Conservation (phyloP, 2,113 vertebrate genomes). For the Rhombomys opimus region DNA sequence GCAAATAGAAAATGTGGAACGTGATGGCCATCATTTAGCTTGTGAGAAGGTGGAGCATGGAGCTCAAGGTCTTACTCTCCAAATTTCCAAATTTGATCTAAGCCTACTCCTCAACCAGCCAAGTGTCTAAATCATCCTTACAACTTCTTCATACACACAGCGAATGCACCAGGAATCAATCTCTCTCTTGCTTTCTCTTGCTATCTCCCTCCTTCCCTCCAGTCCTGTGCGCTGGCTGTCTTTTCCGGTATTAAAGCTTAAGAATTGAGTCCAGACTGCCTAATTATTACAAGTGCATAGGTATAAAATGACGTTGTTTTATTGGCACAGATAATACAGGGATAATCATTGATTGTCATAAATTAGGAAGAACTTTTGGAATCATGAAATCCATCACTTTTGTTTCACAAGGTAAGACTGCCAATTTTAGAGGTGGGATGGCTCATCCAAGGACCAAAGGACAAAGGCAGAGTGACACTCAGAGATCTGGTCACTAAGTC, state of each 20-base stretch:
- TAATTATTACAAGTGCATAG: background rate
- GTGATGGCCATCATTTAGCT: background rate
- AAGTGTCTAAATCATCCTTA: background rate
- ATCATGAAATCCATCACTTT: background rate
- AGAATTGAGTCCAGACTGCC: background rate
- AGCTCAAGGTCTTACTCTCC: no score
- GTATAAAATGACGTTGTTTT: background rate
- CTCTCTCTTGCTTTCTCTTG: rapidly evolving
- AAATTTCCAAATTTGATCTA: background rate
- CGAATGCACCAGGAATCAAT: no score
- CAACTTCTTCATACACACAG: no score
- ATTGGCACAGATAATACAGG: background rate
- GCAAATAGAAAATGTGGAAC: background rate
- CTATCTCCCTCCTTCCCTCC: rapidly evolving
- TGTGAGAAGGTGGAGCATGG: background rate
- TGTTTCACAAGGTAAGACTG: background rate
- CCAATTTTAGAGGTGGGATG: background rate
- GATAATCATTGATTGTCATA: background rate
- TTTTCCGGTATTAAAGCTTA: background rate
- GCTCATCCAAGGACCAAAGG: background rate
- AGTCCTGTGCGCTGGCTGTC: background rate
- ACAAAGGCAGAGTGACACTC: background rate
- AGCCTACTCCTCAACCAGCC: background rate
- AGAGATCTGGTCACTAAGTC: no score
- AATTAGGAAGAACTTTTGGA: background rate